Base-by-base conservation (phyloP, 2,797 vertebrate genomes). In the Notolabrus celidotus region DNA sequence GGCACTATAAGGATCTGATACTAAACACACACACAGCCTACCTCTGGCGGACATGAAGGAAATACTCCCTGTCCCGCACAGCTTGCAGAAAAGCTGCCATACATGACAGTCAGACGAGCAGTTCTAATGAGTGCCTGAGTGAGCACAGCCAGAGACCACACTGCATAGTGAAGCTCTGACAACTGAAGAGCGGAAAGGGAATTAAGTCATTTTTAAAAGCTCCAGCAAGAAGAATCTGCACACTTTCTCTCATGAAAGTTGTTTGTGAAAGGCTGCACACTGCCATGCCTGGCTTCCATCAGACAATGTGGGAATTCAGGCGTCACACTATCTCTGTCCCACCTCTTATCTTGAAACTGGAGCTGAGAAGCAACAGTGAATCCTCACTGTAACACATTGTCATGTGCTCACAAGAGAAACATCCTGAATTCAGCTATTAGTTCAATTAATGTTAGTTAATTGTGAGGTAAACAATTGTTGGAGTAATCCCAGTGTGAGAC, bases 31-130 rank as follows among this genome's bases (percentile, higher is more conserved):
- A 43, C 2, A 17, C 29, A 47, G 50, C 95, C 93, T 94, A 96
- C 95, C 96, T 96, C 94, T 94, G 95, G 50, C 94, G 88, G 67
- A 95, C 92, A 73, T 95, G 94, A 80, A 95, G 90, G 59, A 94
- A 94, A 68, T 80, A 89, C 67, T 95, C 94, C 74, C 92, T 67
- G 71, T 88, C 94, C 62, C 61, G 92, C 85, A 90, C 91, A 84
- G 82, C 93, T 81, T 89, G 79, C 84, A 85, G 77, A 82, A 82
- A 86, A 45, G 79, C 69, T 87, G 73, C 92, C 92, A 90, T 94
- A 94, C 95, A 96, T 95, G 45, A 79, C 91, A 88, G 88, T 89
- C 88, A 92, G 85, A 41, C 69, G 73, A 71, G 80, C 71, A 75
- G 25, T 71, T 67, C 46, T 53, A 64, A 65, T 47, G n/a, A 72